Conservation (phyloP, 2,113 vertebrate species). For the Albula goreensis region DNA sequence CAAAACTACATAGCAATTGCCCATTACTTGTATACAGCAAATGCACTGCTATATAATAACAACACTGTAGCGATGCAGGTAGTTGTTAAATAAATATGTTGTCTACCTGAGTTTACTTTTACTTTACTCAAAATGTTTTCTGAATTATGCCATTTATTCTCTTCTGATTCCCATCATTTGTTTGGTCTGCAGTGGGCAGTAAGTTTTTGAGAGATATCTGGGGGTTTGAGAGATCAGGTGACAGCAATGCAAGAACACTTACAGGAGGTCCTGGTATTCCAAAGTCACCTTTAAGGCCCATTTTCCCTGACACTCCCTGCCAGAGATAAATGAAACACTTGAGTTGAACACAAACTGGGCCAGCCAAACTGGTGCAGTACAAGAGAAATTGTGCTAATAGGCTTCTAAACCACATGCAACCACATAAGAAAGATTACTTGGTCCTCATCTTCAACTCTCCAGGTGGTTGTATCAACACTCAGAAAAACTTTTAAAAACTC, state of each 20-base stretch:
- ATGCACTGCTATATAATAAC: too few relatives aligned
- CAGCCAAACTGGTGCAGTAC: slow-evolving; percentile 11
- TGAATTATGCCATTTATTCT: background rate
- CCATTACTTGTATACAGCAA: too few relatives aligned
- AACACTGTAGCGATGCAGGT: too few relatives aligned
- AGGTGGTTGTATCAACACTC: background rate
- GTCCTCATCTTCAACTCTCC: background rate
- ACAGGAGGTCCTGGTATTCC: slow-evolving; percentile 65
- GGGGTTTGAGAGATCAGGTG: background rate
- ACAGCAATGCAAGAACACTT: slow-evolving; percentile 41
- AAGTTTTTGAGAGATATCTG: background rate
- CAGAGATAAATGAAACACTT: background rate
- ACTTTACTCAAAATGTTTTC: background rate
- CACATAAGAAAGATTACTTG: background rate
- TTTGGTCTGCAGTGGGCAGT: too few relatives aligned
- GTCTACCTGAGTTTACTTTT: too few relatives aligned
- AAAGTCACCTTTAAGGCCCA: slow-evolving; percentile 65
- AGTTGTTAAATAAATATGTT: too few relatives aligned
- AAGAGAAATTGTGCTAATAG: background rate
- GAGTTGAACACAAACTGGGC: background rate
- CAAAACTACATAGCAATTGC: too few relatives aligned
- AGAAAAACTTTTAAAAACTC: background rate
- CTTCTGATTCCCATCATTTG: background rate
- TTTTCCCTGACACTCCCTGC: slow-evolving; percentile 66
- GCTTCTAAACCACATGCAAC: background rate